Base-by-base conservation (phyloP, 2,797 vertebrate genomes). In the Pseudochirops corinnae region DNA sequence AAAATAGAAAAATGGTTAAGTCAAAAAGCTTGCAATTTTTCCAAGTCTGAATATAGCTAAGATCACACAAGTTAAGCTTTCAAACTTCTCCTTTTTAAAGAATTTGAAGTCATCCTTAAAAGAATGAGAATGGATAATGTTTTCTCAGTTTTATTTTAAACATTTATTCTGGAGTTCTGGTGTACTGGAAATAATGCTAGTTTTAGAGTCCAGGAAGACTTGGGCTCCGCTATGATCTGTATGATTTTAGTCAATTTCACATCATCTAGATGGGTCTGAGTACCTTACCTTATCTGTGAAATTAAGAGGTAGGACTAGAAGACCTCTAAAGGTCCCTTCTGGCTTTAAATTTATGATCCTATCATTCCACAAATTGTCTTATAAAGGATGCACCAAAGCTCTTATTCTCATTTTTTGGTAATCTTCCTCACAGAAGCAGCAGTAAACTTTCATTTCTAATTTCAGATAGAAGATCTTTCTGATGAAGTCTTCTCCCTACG, bases 381-480 rank as follows among this genome's bases (percentile, higher is more conserved):
- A 24, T 39, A 92, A 90, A 95, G 50, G 56, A 94, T 91, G 5
- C 92, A 26, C 94, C 53, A 92, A 56, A 97, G 62, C 93, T 46
- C 26, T 29, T 92, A 9, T 93, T 57, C 50, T 93, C 50, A n/a
- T 58, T 95, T 96, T 96, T 94, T 91, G 24, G 96, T 74, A 97
- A 55, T 94, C 92, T 93, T 98, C 94, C 6, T 94, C 53, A 92
- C 95, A 91, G 91, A 24, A 67, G 60, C 90, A 98, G 94, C 97
- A 93, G 93, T 56, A 10, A 3, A 95, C 52, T 90, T 94, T 96
- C 95, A 55, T 97, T 82, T 97, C 96, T 97, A 1, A 0, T 98
- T 98, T 3, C 97, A 99, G 99, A 93, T 92, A n/a, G 99, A 99
- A 98, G 98, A 99, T 90, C 98, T 99, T 94, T 99, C 98, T 92